These are phyloP conservation scores for Caenorhabditis remanei DNA, from an alignment of 1,140 invertebrate genomes.

Conservation along the genomic window DNA sequence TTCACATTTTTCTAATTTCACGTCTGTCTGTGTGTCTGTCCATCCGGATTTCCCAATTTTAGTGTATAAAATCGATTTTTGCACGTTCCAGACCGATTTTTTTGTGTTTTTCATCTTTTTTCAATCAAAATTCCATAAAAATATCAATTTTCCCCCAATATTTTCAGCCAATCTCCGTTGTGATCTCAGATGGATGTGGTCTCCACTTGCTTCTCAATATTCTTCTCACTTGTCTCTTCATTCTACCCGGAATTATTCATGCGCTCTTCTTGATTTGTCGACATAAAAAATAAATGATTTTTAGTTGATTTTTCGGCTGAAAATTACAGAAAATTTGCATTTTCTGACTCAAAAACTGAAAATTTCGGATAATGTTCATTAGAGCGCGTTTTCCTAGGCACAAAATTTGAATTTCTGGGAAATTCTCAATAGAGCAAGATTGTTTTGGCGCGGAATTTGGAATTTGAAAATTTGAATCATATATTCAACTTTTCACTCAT, in stretches of 20 bases:
- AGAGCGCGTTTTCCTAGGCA: neutral
- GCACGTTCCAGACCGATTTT: too few relatives aligned
- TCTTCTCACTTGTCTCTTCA: conserved; percentile 9
- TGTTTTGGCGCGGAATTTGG: neutral
- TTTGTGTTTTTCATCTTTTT: neutral
- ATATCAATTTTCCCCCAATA: neutral
- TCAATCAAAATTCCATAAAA: neutral
- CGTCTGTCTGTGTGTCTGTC: too few relatives aligned
- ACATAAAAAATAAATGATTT: conserved; percentile 14
- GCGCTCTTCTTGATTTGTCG: conserved; percentile 22
- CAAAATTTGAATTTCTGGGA: neutral
- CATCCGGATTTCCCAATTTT: too few relatives aligned
- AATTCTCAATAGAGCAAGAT: neutral
- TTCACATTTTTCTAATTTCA: too few relatives aligned
- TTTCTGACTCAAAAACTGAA: neutral
- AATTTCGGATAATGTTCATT: neutral
- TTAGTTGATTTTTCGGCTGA: neutral
- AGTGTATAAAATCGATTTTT: too few relatives aligned
- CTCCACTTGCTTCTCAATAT: conserved; percentile 16
- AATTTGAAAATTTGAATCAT: neutral
- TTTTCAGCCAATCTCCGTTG: conserved; percentile 4
- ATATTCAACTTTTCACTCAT: neutral
- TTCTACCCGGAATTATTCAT: conserved; percentile 12
- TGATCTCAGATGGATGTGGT: neutral
- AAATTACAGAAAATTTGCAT: neutral